Evolutionary conservation across 2,888 invertebrate genomes (phyloP).

Genomic region (Himalopsyche kuldschensis): DNA sequence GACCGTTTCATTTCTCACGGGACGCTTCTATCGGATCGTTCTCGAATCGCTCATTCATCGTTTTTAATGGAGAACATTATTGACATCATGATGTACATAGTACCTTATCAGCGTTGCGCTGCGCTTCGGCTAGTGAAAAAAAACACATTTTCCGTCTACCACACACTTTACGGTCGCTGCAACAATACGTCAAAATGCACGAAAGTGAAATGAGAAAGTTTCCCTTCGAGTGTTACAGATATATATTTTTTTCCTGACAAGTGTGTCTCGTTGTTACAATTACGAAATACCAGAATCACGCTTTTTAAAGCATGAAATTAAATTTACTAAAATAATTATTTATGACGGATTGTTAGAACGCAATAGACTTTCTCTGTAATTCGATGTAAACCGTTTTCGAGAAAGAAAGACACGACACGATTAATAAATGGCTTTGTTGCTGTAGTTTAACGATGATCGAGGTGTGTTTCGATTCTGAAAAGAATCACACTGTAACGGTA

Average conservation of each 20-base stretch:
- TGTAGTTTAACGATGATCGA: background rate
- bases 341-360: background rate
- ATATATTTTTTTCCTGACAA: background rate
- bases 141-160: background rate
- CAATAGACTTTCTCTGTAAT: background rate
- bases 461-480: background rate
- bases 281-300: background rate
- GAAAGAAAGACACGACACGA: background rate
- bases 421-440: background rate
- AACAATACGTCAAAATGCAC: background rate
- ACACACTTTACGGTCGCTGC: background rate
- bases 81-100: background rate
- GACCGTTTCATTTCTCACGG: background rate
- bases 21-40: background rate
- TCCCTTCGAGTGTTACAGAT: background rate
- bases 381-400: background rate
- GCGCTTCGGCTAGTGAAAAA: background rate
- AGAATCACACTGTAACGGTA: background rate
- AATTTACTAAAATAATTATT: background rate
- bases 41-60: background rate
- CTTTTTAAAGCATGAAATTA: background rate
- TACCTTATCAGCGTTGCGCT: background rate
- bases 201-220: background rate
- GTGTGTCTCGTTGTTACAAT: background rate
- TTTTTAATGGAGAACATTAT: background rate